Evolutionary conservation across 2,888 invertebrate genomes (phyloP), one percentile per base, ranked within the genome.

Genomic region (Antitype chi): DNA sequence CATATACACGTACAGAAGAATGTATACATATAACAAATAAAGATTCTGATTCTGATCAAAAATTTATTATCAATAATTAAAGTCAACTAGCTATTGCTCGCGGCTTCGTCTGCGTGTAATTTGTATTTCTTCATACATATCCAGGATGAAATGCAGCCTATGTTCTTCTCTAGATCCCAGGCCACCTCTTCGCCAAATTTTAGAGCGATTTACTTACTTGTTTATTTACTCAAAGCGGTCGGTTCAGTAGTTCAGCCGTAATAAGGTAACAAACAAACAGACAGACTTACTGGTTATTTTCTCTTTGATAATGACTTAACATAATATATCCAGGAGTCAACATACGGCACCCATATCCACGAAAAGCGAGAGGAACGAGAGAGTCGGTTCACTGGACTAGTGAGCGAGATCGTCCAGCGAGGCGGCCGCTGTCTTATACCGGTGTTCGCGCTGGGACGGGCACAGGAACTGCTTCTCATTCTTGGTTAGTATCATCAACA

Each of bases 381-480:
- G 95, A 98, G 98, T 75, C 97, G 99, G 60, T 99, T 99, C 95
- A 99, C 99, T 1, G 93, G 95, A 72, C 97, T 99, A 52, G 99
- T 99, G 57, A 98, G 99, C 91, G 99, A 99, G 93, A 99, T 99
- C 87, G 99, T 99, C 5, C 97, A 97, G 89, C 97, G 99, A 88
- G 99, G 99, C n/a, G 99, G 99, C 0, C 97, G 99, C 72, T 99
- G 99, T 93, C 97, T 99, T 66, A 99, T 99, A 89, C 99, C 99
- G 0, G 99, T 99, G 69, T 99, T 99, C 97, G 99, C 99, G 9
- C 96, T 99, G 49, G 99, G 99, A 0, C 97, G 99, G 86, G 99
- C 99, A 0, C 99, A 99, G 95, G 99, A 99, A 93, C 96, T 99
- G 49, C 97, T 99, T 23, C 97, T 99, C 9, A 99, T 99, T 91